Percentiles rank a stretch among this genome's conserved stretches.
phyloP scores from a whole-genome alignment of 2,888 invertebrate species.

The Isotomurus palustris region DNA sequence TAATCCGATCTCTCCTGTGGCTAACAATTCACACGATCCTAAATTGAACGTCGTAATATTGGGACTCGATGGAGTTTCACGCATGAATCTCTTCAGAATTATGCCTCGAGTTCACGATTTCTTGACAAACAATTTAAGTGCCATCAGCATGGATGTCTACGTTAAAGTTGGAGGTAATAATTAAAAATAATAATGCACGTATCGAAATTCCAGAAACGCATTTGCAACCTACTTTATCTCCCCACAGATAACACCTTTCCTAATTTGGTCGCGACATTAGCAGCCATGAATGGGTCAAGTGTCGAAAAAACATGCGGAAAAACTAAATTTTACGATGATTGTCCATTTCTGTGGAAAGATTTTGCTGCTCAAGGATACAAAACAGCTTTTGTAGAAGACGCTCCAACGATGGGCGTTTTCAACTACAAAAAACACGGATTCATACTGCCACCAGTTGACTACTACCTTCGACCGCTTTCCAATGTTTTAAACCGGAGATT shows the following conservation, averaged over 20 bases:
- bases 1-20: too few relatives aligned
- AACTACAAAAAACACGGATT: constrained; percentile 76
- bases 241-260: constrained; percentile 74
- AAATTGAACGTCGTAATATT: constrained; percentile 73
- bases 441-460: constrained; percentile 70
- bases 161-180: constrained; percentile 74
- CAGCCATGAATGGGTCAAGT: constrained; percentile 65
- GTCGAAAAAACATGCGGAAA: constrained; percentile 61
- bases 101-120: constrained; percentile 53
- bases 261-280: constrained; percentile 68
- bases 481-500: constrained; percentile 60
- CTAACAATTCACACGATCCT: too few relatives aligned
- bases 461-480: constrained; percentile 72
- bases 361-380: constrained; percentile 66
- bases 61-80: constrained; percentile 79
- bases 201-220: too few relatives aligned
- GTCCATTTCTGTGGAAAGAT: constrained; percentile 78
- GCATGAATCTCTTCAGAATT: constrained; percentile 70
- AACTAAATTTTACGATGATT: constrained; percentile 65
- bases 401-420: constrained; percentile 71
- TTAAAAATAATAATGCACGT: too few relatives aligned
- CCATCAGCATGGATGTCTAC: constrained; percentile 77
- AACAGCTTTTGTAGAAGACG: constrained; percentile 55
- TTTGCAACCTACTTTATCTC: neutral
- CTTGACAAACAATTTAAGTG: constrained; percentile 59